Evolutionary conservation across 2,113 vertebrate genomes (phyloP), one percentile per base, ranked within the genome.

Genomic region (Anolis sagrei): DNA sequence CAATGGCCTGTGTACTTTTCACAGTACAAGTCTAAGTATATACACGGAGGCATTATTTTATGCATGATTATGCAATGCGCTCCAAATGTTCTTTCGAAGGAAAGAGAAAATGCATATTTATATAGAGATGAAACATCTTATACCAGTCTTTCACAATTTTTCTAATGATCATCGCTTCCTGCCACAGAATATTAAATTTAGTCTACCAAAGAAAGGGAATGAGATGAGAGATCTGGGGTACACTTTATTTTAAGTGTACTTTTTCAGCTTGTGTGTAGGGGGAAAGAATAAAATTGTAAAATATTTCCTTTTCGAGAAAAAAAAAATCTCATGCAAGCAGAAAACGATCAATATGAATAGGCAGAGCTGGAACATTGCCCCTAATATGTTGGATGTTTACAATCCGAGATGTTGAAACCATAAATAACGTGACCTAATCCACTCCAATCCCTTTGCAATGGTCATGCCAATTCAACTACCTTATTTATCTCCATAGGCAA

Each of bases 1-100:
- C 80, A n/a, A 89, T 34, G 72, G 86, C 29, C 39, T 19, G 54
- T 44, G n/a, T 61, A 78, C 5, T 87, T 81, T 89, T 90, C 86
- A 92, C 89, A 93, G 89, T 62, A 16, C 76, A 39, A 44, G 39
- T 58, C 88, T 90, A 82, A 74, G 83, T 90, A 87, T 87, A 32
- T 83, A 88, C 83, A 90, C 5, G 61, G 72, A 61, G 0, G 44
- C 82, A 88, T 7, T 84, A 86, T 10, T 66, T 1, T 89, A 85
- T 84, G 87, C 58, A 81, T 21, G n/a, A 44, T 79, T 69, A 81
- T 2, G 32, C 2, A 66, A 68, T 32, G 16, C 11, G 83, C 86
- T 87, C 49, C 86, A 82, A 29, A 54, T 16, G 32, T 44, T 0
- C 80, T 90, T 82, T 5, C 64, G 79, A 83, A 49, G 88, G 82